A percentile compares a stretch with the other conserved stretches of the same genome.
These are phyloP conservation scores for Agrotis exclamationis DNA, from an alignment of 2,888 invertebrate genomes.

Conservation along the genomic window DNA sequence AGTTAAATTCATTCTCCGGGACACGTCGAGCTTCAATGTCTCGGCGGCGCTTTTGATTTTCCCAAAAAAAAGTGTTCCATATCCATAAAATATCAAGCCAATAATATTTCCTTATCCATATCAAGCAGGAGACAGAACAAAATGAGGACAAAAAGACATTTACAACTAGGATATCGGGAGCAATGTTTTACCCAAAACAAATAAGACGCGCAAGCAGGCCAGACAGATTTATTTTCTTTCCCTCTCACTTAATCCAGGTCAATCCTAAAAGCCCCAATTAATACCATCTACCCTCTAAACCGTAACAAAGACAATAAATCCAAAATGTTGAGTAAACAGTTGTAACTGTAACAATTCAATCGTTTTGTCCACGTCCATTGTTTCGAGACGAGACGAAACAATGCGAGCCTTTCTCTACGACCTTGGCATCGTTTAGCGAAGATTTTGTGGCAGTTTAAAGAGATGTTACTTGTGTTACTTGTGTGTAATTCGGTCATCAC, in stretches of 20 bases:
- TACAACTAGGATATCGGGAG: too few species aligned
- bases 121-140: too few species aligned
- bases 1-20: too few species aligned
- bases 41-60: too few species aligned
- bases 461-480: slow-evolving; percentile 10
- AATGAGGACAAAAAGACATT: too few species aligned
- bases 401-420: slow-evolving; percentile 41
- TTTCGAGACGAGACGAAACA: slow-evolving; percentile 20
- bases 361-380: slow-evolving; percentile 44
- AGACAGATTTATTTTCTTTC: not conserved
- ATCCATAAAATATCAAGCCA: too few species aligned
- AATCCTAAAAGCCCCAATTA: slow-evolving; percentile 18
- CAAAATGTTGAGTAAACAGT: slow-evolving; percentile 39
- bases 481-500: too few species aligned
- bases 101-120: too few species aligned
- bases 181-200: too few species aligned
- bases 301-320: slow-evolving; percentile 31
- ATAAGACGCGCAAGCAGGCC: too few species aligned
- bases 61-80: too few species aligned
- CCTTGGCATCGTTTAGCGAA: slow-evolving; percentile 24
- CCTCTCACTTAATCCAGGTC: not conserved
- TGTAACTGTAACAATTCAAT: slow-evolving; percentile 39
- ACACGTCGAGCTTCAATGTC: too few species aligned
- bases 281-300: slow-evolving; percentile 1
- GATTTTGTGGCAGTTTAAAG: slow-evolving; percentile 27